Conservation (phyloP, 30 jellyfish, hydroid and myxozoan genomes). For the Nemopilema nomurai region DNA sequence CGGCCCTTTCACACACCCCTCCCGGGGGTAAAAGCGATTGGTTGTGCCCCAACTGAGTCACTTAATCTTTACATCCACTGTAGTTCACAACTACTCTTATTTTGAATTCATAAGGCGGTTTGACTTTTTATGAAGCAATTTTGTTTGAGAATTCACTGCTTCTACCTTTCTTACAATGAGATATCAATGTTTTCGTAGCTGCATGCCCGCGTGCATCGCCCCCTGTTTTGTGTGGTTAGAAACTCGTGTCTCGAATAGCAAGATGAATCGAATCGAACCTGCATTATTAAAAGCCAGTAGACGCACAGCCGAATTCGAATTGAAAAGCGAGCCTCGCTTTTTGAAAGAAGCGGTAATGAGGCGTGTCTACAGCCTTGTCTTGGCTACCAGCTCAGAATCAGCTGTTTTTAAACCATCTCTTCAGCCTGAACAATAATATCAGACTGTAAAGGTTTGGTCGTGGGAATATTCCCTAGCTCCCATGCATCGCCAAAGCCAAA, state of each 20-base stretch:
- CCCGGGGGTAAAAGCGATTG: no score
- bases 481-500: no score
- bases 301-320: slow-evolving; percentile 19
- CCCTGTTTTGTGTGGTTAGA: slow-evolving; percentile 16
- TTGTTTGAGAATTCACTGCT: no score
- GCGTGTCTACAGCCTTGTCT: slow-evolving; percentile 58
- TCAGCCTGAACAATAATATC: not conserved
- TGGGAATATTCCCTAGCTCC: slow-evolving; percentile 5
- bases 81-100: no score
- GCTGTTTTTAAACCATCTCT: slow-evolving; percentile 40
- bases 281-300: not conserved
- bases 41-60: no score
- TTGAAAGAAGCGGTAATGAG: slow-evolving; percentile 29
- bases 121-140: no score
- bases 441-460: not conserved
- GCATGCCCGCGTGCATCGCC: not conserved
- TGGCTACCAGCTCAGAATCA: slow-evolving; percentile 33
- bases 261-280: slow-evolving; percentile 25
- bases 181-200: not conserved
- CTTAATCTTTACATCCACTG: no score
- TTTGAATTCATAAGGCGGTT: no score
- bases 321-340: slow-evolving; percentile 8
- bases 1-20: no score
- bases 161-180: not conserved
- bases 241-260: slow-evolving; percentile 25